phyloP scores from a whole-genome alignment of 2,888 invertebrate genomes.

The Xylocampa areola region DNA sequence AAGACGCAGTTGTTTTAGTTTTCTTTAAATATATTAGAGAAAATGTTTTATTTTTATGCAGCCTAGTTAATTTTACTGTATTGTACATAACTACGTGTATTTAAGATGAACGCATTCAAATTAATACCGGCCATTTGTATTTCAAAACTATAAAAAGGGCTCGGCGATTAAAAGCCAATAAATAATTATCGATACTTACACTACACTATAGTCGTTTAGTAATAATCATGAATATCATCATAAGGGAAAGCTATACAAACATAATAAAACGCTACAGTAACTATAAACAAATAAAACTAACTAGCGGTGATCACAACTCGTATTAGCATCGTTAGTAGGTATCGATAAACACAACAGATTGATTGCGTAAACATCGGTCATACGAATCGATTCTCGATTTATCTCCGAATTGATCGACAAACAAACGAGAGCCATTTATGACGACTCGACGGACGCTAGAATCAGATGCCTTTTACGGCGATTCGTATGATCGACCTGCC shows the following conservation, averaged over 20 bases:
- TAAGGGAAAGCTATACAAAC: slow-evolving; percentile 53
- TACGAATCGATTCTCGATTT: slow-evolving; percentile 49
- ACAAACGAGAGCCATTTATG: slow-evolving; percentile 70
- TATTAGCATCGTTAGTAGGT: slow-evolving; percentile 56
- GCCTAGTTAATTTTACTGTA: slow-evolving; percentile 20
- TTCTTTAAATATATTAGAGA: too few relatives aligned
- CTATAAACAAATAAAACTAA: slow-evolving; percentile 61
- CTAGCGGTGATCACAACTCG: slow-evolving; percentile 50
- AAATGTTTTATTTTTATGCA: too few relatives aligned
- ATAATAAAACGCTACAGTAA: slow-evolving; percentile 51
- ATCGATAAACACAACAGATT: slow-evolving; percentile 57
- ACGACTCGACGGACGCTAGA: slow-evolving; percentile 64
- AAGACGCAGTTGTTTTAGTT: too few relatives aligned
- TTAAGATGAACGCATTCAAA: slow-evolving; percentile 35
- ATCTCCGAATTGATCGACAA: slow-evolving; percentile 61
- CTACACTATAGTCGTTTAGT: slow-evolving; percentile 53
- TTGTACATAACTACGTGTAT: slow-evolving; percentile 25
- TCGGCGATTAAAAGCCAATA: slow-evolving; percentile 57
- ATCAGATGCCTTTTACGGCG: slow-evolving; percentile 67
- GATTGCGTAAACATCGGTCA: slow-evolving; percentile 56
- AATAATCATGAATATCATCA: slow-evolving; percentile 50
- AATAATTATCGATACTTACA: slow-evolving; percentile 49
- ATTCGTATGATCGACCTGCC: slow-evolving; percentile 61
- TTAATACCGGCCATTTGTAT: slow-evolving; percentile 43
- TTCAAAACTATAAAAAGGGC: slow-evolving; percentile 51